Evolutionary conservation across 2,113 vertebrate genomes (phyloP).

Genomic region (Platysteira castanea): DNA sequence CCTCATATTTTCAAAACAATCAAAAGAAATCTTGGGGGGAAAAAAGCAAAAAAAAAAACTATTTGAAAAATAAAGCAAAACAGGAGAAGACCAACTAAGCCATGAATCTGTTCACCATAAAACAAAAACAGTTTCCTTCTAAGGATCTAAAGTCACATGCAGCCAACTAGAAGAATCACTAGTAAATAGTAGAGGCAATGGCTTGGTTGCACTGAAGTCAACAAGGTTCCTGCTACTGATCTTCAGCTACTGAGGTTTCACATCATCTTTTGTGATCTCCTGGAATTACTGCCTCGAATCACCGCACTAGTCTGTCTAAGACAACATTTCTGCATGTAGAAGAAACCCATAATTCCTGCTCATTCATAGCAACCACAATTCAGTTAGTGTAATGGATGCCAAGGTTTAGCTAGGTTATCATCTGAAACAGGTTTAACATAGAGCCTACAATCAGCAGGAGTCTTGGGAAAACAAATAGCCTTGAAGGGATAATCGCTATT

Average conservation of each 20-base stretch:
- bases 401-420: conserved; percentile 67
- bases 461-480: conserved; percentile 59
- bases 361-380: background rate
- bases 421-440: conserved; percentile 63
- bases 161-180: background rate
- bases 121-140: background rate
- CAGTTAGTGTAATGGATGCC: conserved; percentile 26
- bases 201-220: background rate
- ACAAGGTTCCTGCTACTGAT: background rate
- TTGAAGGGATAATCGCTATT: conserved; percentile 59
- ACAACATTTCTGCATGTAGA: background rate
- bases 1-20: background rate
- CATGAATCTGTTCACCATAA: background rate
- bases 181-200: background rate
- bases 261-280: background rate
- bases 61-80: background rate
- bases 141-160: background rate
- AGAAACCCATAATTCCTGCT: background rate
- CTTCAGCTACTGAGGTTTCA: background rate
- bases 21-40: background rate
- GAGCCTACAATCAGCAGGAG: conserved; percentile 66
- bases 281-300: background rate
- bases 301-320: background rate
- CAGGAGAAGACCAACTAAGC: background rate
- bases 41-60: background rate